A percentile compares a stretch with the other conserved stretches of the same genome.
These are phyloP conservation scores for Corythoichthys haematopterus DNA, from an alignment of 2,113 vertebrate genomes.

Conservation along the genomic window DNA sequence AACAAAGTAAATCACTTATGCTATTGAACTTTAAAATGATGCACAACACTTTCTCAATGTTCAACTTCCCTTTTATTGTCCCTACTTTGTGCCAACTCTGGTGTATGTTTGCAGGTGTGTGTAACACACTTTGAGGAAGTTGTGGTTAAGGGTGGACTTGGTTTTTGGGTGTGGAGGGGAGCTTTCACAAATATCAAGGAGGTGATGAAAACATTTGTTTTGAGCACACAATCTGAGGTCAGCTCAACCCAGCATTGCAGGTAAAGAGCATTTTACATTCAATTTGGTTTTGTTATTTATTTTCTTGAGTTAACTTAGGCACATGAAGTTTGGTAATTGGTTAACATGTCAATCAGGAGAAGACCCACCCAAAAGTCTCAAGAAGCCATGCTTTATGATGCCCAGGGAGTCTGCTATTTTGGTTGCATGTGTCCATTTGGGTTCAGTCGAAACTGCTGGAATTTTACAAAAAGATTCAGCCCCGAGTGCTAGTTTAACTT, in stretches of 20 bases:
- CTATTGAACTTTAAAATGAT: background rate
- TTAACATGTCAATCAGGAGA: too few species aligned
- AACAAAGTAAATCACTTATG: background rate
- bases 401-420: too few species aligned
- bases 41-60: background rate
- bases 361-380: too few species aligned
- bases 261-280: constrained; percentile 27
- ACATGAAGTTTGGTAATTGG: too few species aligned
- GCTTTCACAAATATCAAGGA: constrained; percentile 4
- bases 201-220: background rate
- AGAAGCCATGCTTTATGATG: too few species aligned
- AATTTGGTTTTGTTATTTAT: too few species aligned
- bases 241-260: constrained; percentile 8
- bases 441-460: too few species aligned
- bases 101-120: background rate
- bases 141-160: constrained; percentile 28
- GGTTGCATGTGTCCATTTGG: too few species aligned
- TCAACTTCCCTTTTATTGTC: background rate
- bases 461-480: too few species aligned
- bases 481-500: too few species aligned
- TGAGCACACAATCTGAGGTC: background rate
- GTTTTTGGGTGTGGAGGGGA: background rate
- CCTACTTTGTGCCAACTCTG: background rate
- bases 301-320: too few species aligned
- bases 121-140: constrained; percentile 40